phyloP scores from a whole-genome alignment of 2,797 vertebrate genomes.

The Meda fulgida region DNA sequence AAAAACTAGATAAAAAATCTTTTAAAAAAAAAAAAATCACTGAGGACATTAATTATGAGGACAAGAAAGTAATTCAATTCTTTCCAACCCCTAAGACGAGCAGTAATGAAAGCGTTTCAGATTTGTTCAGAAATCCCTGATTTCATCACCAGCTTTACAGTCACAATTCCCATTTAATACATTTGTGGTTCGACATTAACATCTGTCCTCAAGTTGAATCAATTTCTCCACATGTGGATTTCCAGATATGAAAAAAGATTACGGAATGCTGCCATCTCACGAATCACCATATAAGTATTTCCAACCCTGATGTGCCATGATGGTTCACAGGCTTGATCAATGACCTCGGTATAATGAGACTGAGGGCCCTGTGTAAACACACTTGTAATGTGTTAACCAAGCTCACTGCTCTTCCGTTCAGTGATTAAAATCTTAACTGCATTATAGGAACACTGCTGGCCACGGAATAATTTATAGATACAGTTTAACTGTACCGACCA shows the following conservation, averaged over 20 bases:
- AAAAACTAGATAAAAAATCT: neutral
- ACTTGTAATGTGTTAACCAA: conserved; percentile 25
- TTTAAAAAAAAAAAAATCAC: neutral
- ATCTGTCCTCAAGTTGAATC: neutral
- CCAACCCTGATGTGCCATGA: conserved; percentile 20
- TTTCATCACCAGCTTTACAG: conserved; percentile 20
- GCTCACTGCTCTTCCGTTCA: conserved; percentile 3
- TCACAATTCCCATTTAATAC: neutral
- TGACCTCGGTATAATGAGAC: conserved; percentile 27
- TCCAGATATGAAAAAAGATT: neutral
- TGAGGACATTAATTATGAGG: neutral
- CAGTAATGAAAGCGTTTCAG: neutral
- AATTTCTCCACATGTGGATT: neutral
- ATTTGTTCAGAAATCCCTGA: neutral
- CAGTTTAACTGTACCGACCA: neutral
- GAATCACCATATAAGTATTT: neutral
- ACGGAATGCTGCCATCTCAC: neutral
- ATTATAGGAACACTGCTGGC: conserved; percentile 20
- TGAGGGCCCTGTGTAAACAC: conserved; percentile 16
- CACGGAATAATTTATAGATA: neutral
- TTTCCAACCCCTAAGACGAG: neutral
- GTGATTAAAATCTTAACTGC: conserved; percentile 27
- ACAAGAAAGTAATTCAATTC: neutral
- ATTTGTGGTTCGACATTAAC: neutral
- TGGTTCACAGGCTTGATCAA: neutral